Evolutionary conservation across 1,140 invertebrate species (phyloP).

Genomic region (Diachasma alloeum): DNA sequence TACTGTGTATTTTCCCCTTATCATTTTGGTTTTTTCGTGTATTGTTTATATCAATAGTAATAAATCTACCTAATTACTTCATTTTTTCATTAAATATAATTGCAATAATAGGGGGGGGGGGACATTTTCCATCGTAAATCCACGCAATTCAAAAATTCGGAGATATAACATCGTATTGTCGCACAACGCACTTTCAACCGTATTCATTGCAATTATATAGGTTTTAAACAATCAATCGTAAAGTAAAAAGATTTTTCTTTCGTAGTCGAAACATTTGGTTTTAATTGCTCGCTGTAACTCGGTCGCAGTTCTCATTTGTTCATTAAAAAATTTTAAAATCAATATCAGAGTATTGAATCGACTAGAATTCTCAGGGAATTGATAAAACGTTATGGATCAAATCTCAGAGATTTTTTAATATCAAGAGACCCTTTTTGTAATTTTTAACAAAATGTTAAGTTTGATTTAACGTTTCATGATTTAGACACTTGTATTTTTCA

Average conservation of each 20-base stretch:
- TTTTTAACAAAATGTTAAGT: too few species aligned
- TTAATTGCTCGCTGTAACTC: too few species aligned
- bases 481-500: too few species aligned
- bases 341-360: too few species aligned
- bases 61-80: neutral
- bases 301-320: too few species aligned
- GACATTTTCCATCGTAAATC: neutral
- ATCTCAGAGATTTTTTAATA: too few species aligned
- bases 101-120: neutral
- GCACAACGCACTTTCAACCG: slow-evolving; percentile 6
- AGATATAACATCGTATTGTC: slow-evolving; percentile 12
- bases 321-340: too few species aligned
- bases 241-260: neutral
- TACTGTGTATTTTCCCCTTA: neutral
- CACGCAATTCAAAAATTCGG: slow-evolving; percentile 4
- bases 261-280: too few species aligned
- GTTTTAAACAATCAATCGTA: neutral
- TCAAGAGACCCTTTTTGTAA: too few species aligned
- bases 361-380: too few species aligned
- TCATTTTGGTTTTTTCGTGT: neutral
- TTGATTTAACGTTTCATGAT: too few species aligned
- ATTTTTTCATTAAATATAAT: neutral
- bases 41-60: slow-evolving; percentile 4
- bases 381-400: too few species aligned
- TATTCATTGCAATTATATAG: slow-evolving; percentile 12